Evolutionary conservation across 2,113 vertebrate species (phyloP), one percentile per base, ranked within the genome.

Genomic region (Centrocercus urophasianus): DNA sequence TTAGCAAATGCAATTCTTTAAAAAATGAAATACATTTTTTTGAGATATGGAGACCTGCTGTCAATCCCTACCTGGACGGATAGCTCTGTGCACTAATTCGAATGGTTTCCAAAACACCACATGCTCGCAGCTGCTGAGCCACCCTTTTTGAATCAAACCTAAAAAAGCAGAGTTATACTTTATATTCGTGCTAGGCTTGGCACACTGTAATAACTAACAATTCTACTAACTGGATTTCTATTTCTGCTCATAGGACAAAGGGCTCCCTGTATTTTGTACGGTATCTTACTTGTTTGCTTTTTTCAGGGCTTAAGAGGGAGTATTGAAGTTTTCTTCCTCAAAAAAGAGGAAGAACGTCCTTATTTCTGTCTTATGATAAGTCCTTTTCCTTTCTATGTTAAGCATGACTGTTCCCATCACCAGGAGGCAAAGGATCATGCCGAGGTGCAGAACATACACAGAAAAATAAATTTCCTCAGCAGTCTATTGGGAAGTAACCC

Each of bases 71-170:
- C 98, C 98, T 98, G 96, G 98, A 99, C 0, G 99, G 99, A 93
- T 99, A 99, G 96, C 99, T 99, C 97, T 99, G 99, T 1, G 99
- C 98, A 70, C 99, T 99, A 91, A 99, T 99, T 28, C 98, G 98
- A 91, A 99, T 99, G 0, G 99, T 99, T 97, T 99, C 99, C 91
- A 99, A 94, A 66, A 99, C 98, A 7, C 99, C 99, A 36, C 99
- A 99, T 24, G 99, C 99, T 93, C 99, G 97, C 90, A 99, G 97
- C 92, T 99, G 99, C 97, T 99, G 99, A 75, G 98, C 98, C 40
- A 99, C 98, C 94, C 99, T 98, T 91, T 97, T 98, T 52, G 98
- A 98, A 97, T 99, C 98, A 83, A 99, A 99, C 77, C 99, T 99
- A 48, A 90, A 94, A 50, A 43, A 72, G 18, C 20, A 80, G 2